Evolutionary conservation across 2,888 invertebrate species (phyloP).

Genomic region (Parochlus steinenii): DNA sequence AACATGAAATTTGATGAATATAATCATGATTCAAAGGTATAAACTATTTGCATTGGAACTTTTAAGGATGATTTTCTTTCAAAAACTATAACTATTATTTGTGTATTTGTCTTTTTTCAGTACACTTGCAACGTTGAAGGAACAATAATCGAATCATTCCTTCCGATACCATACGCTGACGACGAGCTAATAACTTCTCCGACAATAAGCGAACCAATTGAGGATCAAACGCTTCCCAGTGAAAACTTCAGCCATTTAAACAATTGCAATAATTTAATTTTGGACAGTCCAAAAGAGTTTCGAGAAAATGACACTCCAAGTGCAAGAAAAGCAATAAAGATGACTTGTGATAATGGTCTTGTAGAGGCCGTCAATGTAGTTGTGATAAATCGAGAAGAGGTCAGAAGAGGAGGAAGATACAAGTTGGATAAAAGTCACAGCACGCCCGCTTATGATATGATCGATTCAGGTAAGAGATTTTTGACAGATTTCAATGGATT

Average conservation of each 20-base stretch:
- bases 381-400: constrained; percentile 9
- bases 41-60: no score
- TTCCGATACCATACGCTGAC: constrained; percentile 30
- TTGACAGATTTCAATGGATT: no score
- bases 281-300: background rate
- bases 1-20: constrained; percentile 28
- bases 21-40: constrained; percentile 26
- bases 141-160: constrained; percentile 29
- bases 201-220: background rate
- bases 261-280: no score
- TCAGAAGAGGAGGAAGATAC: constrained; percentile 32
- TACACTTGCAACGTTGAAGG: constrained; percentile 25
- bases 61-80: constrained; percentile 6
- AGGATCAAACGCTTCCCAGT: background rate
- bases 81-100: background rate
- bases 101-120: constrained; percentile 9
- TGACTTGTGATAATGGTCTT: constrained; percentile 5
- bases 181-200: constrained; percentile 21
- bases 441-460: constrained; percentile 62
- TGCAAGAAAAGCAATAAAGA: background rate
- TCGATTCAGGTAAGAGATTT: constrained; percentile 20
- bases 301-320: background rate
- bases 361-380: constrained; percentile 23
- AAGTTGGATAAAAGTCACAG: constrained; percentile 65
- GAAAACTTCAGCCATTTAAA: no score